Evolutionary conservation across 2,888 invertebrate genomes (phyloP), one percentile per base, ranked within the genome.

Genomic region (Dilophus febrilis): DNA sequence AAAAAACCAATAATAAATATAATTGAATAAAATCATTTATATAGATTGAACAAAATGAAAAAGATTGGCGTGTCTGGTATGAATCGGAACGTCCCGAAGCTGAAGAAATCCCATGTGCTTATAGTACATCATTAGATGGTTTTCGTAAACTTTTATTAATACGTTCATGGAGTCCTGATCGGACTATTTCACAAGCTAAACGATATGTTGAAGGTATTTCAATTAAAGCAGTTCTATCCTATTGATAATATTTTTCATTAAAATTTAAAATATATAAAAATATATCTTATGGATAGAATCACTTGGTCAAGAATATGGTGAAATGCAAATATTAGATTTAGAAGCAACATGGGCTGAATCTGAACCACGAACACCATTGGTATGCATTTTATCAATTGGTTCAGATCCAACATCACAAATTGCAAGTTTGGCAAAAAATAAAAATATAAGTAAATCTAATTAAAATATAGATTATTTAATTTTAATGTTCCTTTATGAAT

Each of bases 391-490:
- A 14, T 91, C 92, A 0, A 91, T 88, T 51, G 94, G 95, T 1
- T 92, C 92, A 0, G 95, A 95, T 66, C 95, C 95, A 2, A 91
- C 92, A n/a, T 80, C 86, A 10, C 90, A 92, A 65, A 90, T 95
- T 46, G 80, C 82, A 31, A 66, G 72, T 10, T 63, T 94, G 36
- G 88, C 94, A 2, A 94, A 92, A 64, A 66, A 76, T 39, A 84
- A 85, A 62, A 78, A 80, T 51, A 80, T 85, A 42, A 70, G 90
- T 90, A 65, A 69, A 74, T 60, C 14, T 26, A 10, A 4, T 29
- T 16, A n/a, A n/a, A 12, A 6, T 4, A 13, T 36, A 27, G 36
- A 17, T 29, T 28, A 30, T n/a, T n/a, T n/a, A n/a, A n/a, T n/a
- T n/a, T 34, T 29, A 12, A 41, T 41, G 22, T 14, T 5, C 12